Evolutionary conservation across 2,113 vertebrate genomes (phyloP).

Genomic region (Myotis lucifugus): DNA sequence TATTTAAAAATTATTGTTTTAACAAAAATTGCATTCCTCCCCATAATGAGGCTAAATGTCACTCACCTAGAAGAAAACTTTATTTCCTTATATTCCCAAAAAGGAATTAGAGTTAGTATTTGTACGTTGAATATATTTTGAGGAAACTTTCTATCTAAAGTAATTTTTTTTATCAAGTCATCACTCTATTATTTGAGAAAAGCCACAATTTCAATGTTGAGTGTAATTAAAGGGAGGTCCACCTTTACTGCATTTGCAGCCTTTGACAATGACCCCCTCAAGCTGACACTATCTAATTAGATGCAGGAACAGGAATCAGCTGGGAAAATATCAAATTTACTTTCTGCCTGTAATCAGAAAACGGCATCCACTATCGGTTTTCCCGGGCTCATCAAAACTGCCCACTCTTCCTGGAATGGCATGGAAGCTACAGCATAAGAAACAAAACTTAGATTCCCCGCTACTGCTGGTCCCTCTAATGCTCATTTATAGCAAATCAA

Average conservation of each 20-base stretch:
- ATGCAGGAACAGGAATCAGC: neutral
- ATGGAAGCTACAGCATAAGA: neutral
- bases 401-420: neutral
- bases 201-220: neutral
- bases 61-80: neutral
- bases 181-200: neutral
- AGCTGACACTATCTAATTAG: neutral
- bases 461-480: neutral
- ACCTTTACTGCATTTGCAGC: neutral
- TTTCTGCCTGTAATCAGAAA: neutral
- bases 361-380: neutral
- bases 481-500: neutral
- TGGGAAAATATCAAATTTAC: neutral
- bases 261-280: neutral
- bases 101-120: conserved; percentile 28
- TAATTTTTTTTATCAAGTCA: conserved; percentile 8
- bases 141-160: conserved; percentile 10
- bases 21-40: conserved; percentile 8
- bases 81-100: neutral
- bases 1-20: conserved; percentile 60
- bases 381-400: neutral
- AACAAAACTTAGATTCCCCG: neutral
- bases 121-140: conserved; percentile 29
- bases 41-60: neutral
- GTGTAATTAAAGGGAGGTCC: neutral